phyloP scores from a whole-genome alignment of 1,140 invertebrate species.

The Calycopis cecrops region DNA sequence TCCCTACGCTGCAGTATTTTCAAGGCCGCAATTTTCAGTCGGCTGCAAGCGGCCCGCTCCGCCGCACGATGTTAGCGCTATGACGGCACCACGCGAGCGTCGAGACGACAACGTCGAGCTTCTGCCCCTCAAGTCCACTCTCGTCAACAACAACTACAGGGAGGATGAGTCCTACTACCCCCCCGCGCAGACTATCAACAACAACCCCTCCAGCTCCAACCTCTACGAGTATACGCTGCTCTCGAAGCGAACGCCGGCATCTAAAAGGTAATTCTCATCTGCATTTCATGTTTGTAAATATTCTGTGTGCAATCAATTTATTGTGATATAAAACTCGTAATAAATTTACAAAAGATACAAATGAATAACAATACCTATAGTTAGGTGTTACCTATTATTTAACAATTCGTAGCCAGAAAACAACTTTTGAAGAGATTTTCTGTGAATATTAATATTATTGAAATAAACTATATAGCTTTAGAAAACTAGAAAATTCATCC shows the following conservation, averaged over 20 bases:
- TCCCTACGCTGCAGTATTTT: constrained; percentile 62
- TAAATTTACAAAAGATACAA: no score
- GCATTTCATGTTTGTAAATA: constrained; percentile 5
- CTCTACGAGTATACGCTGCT: constrained; percentile 65
- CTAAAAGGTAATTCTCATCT: constrained; percentile 56
- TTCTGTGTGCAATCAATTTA: no score
- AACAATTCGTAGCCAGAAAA: no score
- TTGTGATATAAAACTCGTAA: no score
- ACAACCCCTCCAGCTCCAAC: constrained; percentile 60
- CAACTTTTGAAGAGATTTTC: no score
- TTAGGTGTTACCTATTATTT: no score
- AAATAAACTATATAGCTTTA: no score
- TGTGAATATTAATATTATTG: no score
- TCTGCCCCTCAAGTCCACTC: constrained; percentile 60
- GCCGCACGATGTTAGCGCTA: constrained; percentile 51
- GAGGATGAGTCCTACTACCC: constrained; percentile 56
- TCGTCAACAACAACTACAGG: constrained; percentile 63
- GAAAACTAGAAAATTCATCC: no score
- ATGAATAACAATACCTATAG: no score
- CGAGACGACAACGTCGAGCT: constrained; percentile 62
- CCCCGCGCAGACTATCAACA: constrained; percentile 41
- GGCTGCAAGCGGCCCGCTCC: constrained; percentile 55
- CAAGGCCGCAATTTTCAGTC: constrained; percentile 55
- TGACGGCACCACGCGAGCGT: constrained; percentile 53
- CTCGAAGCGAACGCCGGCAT: constrained; percentile 68